Conservation (phyloP, 2,888 invertebrate genomes). For the Parnassius smintheus region DNA sequence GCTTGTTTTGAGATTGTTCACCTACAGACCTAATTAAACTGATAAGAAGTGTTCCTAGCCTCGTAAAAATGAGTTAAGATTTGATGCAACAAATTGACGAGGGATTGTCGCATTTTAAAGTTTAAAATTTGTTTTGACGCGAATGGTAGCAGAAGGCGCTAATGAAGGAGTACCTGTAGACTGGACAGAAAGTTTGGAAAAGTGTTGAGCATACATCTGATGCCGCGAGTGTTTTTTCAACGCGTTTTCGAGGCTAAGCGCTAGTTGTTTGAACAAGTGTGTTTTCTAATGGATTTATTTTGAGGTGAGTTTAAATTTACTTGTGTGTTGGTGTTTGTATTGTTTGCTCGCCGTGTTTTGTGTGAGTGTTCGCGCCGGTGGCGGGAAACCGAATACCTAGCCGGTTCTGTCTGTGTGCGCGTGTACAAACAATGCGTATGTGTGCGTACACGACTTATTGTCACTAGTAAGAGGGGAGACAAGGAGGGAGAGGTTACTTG, state of each 20-base stretch:
- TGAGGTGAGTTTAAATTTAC: conserved; percentile 82
- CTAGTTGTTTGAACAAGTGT: conserved; percentile 82
- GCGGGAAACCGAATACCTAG: conserved; percentile 80
- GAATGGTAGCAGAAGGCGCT: conserved; percentile 49
- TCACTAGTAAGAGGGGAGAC: conserved; percentile 75
- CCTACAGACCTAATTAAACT: conserved; percentile 47
- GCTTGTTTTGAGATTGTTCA: conserved; percentile 46
- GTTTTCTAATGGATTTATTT: conserved; percentile 82
- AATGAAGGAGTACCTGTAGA: conserved; percentile 50
- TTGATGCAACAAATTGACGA: conserved; percentile 39
- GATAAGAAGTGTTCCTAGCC: conserved; percentile 49
- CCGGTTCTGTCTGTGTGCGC: conserved; percentile 64
- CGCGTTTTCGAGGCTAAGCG: conserved; percentile 81
- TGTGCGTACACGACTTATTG: conserved; percentile 71
- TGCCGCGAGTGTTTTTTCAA: conserved; percentile 78
- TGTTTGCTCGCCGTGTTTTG: conserved; percentile 77
- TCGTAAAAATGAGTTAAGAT: conserved; percentile 28
- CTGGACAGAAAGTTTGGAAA: conserved; percentile 75
- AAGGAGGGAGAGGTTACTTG: conserved; percentile 76
- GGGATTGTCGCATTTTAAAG: conserved; percentile 38
- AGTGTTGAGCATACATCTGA: conserved; percentile 74
- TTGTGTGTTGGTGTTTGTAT: conserved; percentile 80
- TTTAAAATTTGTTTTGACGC: conserved; percentile 62
- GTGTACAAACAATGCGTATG: conserved; percentile 66
- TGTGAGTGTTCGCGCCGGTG: conserved; percentile 77